Base-by-base conservation (phyloP, 2,888 invertebrate genomes). In the Colletes collaris region DNA sequence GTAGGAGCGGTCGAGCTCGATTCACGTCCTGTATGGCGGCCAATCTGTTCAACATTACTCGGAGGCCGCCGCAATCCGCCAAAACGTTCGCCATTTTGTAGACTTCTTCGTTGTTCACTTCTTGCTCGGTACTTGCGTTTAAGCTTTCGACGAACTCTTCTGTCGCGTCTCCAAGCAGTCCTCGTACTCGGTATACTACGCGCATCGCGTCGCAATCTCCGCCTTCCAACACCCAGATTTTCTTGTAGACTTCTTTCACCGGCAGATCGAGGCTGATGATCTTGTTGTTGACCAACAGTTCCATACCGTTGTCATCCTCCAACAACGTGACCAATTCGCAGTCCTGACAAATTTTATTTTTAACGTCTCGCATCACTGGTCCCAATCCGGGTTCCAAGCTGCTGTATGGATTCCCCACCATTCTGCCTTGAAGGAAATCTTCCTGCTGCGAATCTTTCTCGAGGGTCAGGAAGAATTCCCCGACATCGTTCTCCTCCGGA, bases 391-490 rank as follows among this genome's bases (percentile, higher is more conserved):
- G 96, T 92, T 99, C 99, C 46, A 96, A 95, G 49, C 98, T 98
- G 73, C 98, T 98, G 94, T 99, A 99, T 0, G 99, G 99, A 94
- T 99, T 99, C 65, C 99, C 99, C 88, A 99, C 94, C 99, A 99
- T 99, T 52, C 99, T 96, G 7, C 98, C 98, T 95, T 98, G 98
- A 87, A 99, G 95, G 93, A 99, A 99, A 94, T 99, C 99, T 93
- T 99, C 99, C 90, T 99, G 99, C 89, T 99, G 99, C 0, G 99
- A 97, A 94, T 99, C 99, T 92, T 99, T 99, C 92, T 99, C 99
- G 5, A 99, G 94, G 0, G 98, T 97, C 79, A 99, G 95, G 94
- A 98, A 98, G 94, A 99, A 99, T 93, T 99, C 99, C 0, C 98
- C 98, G 3, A 98, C 97, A 91, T 99, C 99, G 90, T 98, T 99